Base-by-base conservation (phyloP, 2,113 vertebrate species). In the Meriones unguiculatus region DNA sequence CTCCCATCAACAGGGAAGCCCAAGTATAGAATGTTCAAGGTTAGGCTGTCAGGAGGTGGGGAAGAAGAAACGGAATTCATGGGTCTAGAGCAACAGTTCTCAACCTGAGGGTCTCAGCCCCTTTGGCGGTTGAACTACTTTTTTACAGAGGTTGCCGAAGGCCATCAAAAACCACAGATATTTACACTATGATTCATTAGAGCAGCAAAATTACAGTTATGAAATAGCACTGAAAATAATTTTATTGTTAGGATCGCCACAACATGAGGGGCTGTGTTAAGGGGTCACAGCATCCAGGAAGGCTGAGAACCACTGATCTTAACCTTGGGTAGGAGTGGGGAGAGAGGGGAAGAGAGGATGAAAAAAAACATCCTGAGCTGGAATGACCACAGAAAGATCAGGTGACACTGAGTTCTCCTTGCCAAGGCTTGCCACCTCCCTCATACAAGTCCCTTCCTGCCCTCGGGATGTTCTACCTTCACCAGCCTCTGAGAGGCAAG, bases 391-490 rank as follows among this genome's bases (percentile, higher is more conserved):
- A 35, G 11, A 12, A 41, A 46, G 35, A 65, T 7, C 65, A 32
- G 6, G 25, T 52, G 17, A 32, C 11, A 38, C 86, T 69, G 82
- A 73, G 25, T 15, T n/a, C 28, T 35, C 20, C 54, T 67, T 57
- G 57, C 80, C 28, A 18, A 22, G 5, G 7, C 7, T 65, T 35
- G 41, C 50, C 41, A 76, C 18, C 2, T 38, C 59, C 18, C 4
- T 80, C 35, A 1, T 67, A 5, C 4, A 3, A 50, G 4, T 22
- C 41, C 30, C 52, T 22, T 15, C 70, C 24, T 54, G 8, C 18
- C 20, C 69, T 5, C 2, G 5, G 11, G 20, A 17, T 32, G 28
- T 64, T 67, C n/a, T 2, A 35, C 0, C 0, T 9, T 46, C 22
- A 6, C 10, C 15, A 17, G 22, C 1, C 2, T 69, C 59, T 85